These are phyloP conservation scores for Rhyacophila brunnea DNA, from an alignment of 1,140 invertebrate species.

Conservation along the genomic window DNA sequence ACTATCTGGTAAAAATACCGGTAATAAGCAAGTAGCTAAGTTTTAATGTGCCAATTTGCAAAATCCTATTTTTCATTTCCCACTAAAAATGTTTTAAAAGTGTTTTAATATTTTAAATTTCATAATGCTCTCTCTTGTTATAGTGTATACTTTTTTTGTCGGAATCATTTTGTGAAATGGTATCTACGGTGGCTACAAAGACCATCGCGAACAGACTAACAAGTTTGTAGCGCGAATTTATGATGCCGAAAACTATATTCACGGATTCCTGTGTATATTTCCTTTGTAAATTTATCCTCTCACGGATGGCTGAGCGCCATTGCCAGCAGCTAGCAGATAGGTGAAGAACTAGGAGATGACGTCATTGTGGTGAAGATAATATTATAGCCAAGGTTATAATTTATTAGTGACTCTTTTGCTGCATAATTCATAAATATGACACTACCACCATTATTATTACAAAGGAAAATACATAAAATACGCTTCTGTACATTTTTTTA, in stretches of 20 bases:
- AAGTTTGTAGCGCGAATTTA: conserved; percentile 27
- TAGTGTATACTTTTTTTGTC: background rate
- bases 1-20: too few relatives aligned
- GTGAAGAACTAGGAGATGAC: background rate
- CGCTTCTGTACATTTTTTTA: too few relatives aligned
- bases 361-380: background rate
- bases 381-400: too few relatives aligned
- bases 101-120: too few relatives aligned
- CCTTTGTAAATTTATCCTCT: conserved; percentile 29
- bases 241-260: conserved; percentile 25
- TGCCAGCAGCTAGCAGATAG: too few relatives aligned
- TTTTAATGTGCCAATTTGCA: too few relatives aligned
- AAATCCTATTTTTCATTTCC: too few relatives aligned
- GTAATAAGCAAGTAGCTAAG: too few relatives aligned
- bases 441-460: too few relatives aligned
- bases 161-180: conserved; percentile 8
- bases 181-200: background rate
- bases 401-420: too few relatives aligned
- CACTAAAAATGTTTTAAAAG: conserved; percentile 6
- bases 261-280: conserved; percentile 23
- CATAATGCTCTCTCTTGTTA: background rate
- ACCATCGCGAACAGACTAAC: background rate
- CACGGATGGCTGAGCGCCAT: conserved; percentile 9
- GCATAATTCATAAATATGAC: too few relatives aligned
- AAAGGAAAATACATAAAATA: too few relatives aligned